Evolutionary conservation across 1,140 invertebrate species (phyloP).

Genomic region (Drosophila suzukii): DNA sequence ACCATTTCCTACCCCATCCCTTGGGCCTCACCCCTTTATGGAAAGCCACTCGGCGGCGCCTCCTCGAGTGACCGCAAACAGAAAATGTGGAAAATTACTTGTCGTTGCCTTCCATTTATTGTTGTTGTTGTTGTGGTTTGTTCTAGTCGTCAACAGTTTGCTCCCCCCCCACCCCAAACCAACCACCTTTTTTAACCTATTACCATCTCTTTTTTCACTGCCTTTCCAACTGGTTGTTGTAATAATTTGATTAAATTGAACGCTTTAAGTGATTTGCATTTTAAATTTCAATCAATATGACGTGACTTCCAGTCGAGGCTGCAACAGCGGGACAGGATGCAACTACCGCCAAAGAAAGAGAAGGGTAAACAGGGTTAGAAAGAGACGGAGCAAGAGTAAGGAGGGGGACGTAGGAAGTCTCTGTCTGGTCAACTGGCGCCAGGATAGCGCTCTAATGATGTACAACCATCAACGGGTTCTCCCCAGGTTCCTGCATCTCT

Average conservation of each 20-base stretch:
- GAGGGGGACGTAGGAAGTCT: conserved; percentile 14
- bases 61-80: conserved; percentile 66
- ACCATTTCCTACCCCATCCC: conserved; percentile 28
- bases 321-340: conserved; percentile 33
- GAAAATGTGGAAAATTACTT: conserved; percentile 71
- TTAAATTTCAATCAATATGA: conserved; percentile 82
- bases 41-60: conserved; percentile 37
- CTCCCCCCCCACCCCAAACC: conserved; percentile 1
- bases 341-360: conserved; percentile 5
- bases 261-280: conserved; percentile 83
- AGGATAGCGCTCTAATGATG: conserved; percentile 47
- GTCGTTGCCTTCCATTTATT: conserved; percentile 44
- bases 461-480: conserved; percentile 41
- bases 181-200: background rate
- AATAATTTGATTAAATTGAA: conserved; percentile 83
- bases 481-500: conserved; percentile 17
- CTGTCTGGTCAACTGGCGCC: conserved; percentile 49
- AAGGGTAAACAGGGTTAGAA: too few species aligned
- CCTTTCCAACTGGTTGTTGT: conserved; percentile 54
- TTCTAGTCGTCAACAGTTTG: conserved; percentile 18
- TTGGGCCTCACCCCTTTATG: background rate
- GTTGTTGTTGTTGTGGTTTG: conserved; percentile 25
- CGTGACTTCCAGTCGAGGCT: conserved; percentile 47
- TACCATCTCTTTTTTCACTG: conserved; percentile 6
- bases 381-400: background rate